Evolutionary conservation across 2,888 invertebrate species (phyloP), one percentile per base, ranked within the genome.

Genomic region (Argyresthia goedartella): DNA sequence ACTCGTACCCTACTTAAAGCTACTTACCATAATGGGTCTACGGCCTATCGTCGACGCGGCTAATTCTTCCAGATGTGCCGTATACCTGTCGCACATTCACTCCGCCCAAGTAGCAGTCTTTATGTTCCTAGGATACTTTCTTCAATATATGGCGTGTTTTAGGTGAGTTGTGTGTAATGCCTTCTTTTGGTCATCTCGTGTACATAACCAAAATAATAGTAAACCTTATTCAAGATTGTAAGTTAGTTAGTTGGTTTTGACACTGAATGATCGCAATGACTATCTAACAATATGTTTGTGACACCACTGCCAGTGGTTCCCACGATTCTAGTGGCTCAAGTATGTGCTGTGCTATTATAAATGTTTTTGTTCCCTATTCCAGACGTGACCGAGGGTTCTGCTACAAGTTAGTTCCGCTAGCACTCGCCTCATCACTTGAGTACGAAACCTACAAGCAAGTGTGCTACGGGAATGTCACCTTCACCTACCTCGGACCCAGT

Each of bases 91-190:
- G 44, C 90, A 91, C 65, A 77, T 91, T 45, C 94, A 95, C 70
- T 90, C 92, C 8, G 67, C 90, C 14, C 87, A 92, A 71, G 90
- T 94, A 10, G 86, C 91, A 44, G 68, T 90, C 51, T 81, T 93
- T 50, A 89, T 94, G 80, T 78, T 90, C 55, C 64, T 90, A 55
- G 94, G 95, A 60, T 95, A 95, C 66, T 73, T 92, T 52, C 77
- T 95, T 15, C 94, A 95, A 67, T 95, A 92, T 66, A 90, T 93
- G 87, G 90, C 93, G 52, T 94, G 94, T 69, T 95, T 92, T 69
- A 89, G 93, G 92, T 92, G 71, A 66, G 71, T 60, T n/a, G n/a
- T n/a, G n/a, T n/a, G n/a, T n/a, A n/a, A n/a, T n/a, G n/a, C 8
- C 36, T 10, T 36, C 8, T 10, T 25, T 25, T 25, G 6, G 25